Base-by-base conservation (phyloP, 2,797 vertebrate species). In the Orientallactaga sibirica region DNA sequence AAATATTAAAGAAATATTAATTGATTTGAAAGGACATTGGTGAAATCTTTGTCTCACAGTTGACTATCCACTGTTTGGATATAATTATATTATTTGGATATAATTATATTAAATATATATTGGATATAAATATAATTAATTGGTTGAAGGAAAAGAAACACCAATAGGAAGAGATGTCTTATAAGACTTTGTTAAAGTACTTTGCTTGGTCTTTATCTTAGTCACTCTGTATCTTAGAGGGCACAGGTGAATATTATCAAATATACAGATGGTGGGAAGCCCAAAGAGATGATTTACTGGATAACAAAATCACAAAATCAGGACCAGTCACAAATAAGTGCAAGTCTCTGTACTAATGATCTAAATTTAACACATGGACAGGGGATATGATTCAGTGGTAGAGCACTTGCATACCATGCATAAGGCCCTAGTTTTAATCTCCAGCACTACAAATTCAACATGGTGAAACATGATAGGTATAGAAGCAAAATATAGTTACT, bases 241-340 rank as follows among this genome's bases (percentile, higher is more conserved):
- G 75, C n/a, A 86, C 12, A n/a, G 29, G 29, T 88, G 18, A 5
- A 5, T 18, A 74, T 91, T 92, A 82, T 48, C 84, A 78, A 77
- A 68, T 90, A 73, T 24, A 70, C 6, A 64, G 61, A 64, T 81
- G 58, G 67, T 5, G 88, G 58, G 58, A 67, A 89, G 22, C 37
- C 88, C 89, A 37, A 91, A 93, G 71, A n/a, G 14, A 68, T 55
- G 86, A 68, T 80, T 27, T 29, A 84, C 12, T 67, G 22, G 67
- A 82, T 37, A 24, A 75, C 70, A 91, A 81, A 81, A 88, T 84
- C 16, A 61, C 55, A 7, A 25, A 64, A 64, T 58, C 55, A 58
- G 55, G 55, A 58, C 16, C 11, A 58, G 55, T 88, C 58, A 86
- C 20, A 88, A 52, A 52, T 62, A 82, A 73, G 70, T 22, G 88